These are phyloP conservation scores for Oreochromis tanganicae DNA, from an alignment of 2,113 vertebrate genomes.

Conservation along the genomic window DNA sequence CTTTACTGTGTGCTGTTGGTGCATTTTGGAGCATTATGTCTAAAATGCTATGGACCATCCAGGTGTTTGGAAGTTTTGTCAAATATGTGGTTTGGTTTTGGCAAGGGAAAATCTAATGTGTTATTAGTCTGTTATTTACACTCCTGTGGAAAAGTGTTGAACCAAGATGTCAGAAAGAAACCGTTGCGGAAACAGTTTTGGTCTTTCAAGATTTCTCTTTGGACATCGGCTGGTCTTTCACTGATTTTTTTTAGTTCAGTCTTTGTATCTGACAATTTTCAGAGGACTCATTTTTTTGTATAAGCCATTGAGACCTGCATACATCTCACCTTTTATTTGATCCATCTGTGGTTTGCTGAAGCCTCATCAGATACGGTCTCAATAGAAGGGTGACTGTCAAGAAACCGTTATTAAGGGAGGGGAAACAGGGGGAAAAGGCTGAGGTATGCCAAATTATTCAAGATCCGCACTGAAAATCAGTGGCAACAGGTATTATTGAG, in stretches of 20 bases:
- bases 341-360: background rate
- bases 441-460: background rate
- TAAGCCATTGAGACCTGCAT: background rate
- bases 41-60: background rate
- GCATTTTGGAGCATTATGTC: background rate
- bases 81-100: background rate
- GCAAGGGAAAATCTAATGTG: background rate
- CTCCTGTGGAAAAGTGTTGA: background rate
- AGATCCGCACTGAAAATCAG: background rate
- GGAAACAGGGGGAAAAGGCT: accelerated
- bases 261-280: background rate
- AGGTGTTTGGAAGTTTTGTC: background rate
- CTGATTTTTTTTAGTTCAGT: background rate
- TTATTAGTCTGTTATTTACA: background rate
- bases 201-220: background rate
- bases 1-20: background rate
- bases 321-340: background rate
- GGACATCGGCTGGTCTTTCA: background rate
- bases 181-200: background rate
- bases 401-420: background rate
- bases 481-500: background rate
- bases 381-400: background rate
- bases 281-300: background rate
- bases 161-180: background rate
- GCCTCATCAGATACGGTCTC: background rate